Percentiles rank a stretch among this genome's conserved stretches.
Evolutionary conservation across 2,797 vertebrate species (phyloP).

Genomic region (Alcedo atthis): DNA sequence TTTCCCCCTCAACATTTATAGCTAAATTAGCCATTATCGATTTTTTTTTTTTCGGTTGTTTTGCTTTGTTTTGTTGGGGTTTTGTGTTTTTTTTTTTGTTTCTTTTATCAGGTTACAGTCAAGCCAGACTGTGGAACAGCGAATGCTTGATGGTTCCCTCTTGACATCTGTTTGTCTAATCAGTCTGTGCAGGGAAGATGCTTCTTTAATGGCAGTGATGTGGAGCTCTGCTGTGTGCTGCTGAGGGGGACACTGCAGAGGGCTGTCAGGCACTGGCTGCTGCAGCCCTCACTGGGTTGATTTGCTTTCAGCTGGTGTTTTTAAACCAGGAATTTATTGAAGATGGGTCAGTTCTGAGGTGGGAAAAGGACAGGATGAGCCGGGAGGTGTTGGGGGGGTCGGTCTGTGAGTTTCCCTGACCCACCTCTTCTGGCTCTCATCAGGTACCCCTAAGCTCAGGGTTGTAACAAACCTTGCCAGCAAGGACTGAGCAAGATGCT

Average conservation of each 20-base stretch:
- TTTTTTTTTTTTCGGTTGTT: background rate
- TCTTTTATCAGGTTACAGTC: slow-evolving; percentile 11
- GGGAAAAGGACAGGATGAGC: background rate
- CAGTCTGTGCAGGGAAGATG: background rate
- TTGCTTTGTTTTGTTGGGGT: background rate
- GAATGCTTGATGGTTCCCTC: slow-evolving; percentile 5
- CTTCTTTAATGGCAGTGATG: background rate
- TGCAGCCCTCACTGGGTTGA: background rate
- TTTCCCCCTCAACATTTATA: slow-evolving; percentile 24
- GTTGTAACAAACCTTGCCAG: background rate
- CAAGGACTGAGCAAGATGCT: background rate
- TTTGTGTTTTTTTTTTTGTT: rapidly evolving
- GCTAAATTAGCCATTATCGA: slow-evolving; percentile 17
- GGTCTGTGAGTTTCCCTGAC: background rate
- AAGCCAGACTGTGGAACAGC: background rate
- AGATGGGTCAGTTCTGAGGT: background rate
- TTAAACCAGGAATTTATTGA: background rate
- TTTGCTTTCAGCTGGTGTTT: background rate
- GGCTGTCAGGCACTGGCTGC: background rate
- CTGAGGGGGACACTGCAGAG: background rate
- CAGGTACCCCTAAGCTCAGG: background rate
- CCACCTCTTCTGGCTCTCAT: no score
- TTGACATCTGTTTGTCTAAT: slow-evolving; percentile 38
- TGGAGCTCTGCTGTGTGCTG: background rate
- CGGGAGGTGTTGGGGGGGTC: rapidly evolving